Percentiles rank a stretch among this genome's conserved stretches.
These are phyloP conservation scores for Omphaloscelis lunosa DNA, from an alignment of 2,888 invertebrate genomes.

Conservation along the genomic window DNA sequence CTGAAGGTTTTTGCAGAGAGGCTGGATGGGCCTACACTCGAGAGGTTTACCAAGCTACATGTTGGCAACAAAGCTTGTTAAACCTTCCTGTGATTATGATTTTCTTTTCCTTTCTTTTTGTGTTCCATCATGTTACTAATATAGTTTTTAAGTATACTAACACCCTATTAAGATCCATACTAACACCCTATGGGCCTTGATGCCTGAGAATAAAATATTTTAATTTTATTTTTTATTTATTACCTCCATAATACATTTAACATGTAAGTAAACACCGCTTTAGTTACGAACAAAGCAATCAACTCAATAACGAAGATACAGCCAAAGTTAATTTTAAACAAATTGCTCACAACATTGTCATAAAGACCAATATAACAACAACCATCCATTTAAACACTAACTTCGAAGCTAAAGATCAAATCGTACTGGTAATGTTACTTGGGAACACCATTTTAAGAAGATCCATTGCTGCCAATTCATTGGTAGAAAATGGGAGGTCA, in stretches of 20 bases:
- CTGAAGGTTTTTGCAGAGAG: too few species aligned
- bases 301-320: constrained; percentile 66
- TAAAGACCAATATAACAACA: constrained; percentile 63
- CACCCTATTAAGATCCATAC: too few species aligned
- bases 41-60: too few species aligned
- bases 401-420: constrained; percentile 64
- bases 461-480: constrained; percentile 9
- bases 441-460: constrained; percentile 39
- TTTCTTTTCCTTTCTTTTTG: too few species aligned
- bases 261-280: constrained; percentile 38
- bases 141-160: too few species aligned
- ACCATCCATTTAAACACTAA: constrained; percentile 47
- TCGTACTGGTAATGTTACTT: constrained; percentile 61
- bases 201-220: too few species aligned
- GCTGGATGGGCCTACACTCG: too few species aligned
- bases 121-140: too few species aligned
- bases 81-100: too few species aligned
- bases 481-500: constrained; percentile 54
- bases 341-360: constrained; percentile 76
- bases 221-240: too few species aligned
- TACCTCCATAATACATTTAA: constrained; percentile 4
- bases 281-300: constrained; percentile 65
- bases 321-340: constrained; percentile 73
- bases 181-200: too few species aligned
- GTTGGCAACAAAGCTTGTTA: too few species aligned